A percentile compares a stretch with the other conserved stretches of the same genome.
phyloP scores from a whole-genome alignment of 2,888 invertebrate genomes.

The Altica lythri region DNA sequence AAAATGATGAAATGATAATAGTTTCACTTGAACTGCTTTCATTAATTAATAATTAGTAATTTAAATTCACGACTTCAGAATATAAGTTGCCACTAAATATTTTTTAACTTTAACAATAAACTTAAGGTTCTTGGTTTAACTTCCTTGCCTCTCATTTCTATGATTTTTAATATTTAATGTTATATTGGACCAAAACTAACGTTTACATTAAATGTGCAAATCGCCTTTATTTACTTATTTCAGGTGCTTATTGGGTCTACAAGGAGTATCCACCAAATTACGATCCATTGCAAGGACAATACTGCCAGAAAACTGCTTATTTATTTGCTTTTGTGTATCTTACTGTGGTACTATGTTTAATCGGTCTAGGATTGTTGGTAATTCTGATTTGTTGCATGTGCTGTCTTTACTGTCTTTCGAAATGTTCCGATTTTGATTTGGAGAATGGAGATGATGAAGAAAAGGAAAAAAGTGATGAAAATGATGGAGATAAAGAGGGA shows the following conservation, averaged over 20 bases:
- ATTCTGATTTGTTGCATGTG: conserved; percentile 42
- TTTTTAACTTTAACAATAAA: no score
- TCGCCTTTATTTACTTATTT: conserved; percentile 25
- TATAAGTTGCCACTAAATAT: no score
- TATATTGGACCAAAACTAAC: neutral
- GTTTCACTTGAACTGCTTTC: no score
- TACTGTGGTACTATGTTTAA: conserved; percentile 36
- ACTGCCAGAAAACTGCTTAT: conserved; percentile 50
- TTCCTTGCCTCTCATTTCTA: no score
- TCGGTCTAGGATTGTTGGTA: conserved; percentile 34
- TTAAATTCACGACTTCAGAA: no score
- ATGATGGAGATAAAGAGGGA: neutral
- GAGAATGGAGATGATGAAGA: conserved; percentile 5
- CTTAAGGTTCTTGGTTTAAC: no score
- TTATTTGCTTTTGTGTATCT: conserved; percentile 48
- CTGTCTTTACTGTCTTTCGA: conserved; percentile 18
- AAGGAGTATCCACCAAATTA: conserved; percentile 47
- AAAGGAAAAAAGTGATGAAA: conserved; percentile 3
- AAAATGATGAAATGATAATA: no score
- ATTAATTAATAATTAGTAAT: no score
- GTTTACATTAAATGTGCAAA: neutral
- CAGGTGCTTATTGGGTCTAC: conserved; percentile 50
- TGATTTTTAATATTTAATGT: no score
- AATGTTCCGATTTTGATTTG: conserved; percentile 5
- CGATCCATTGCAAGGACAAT: conserved; percentile 36